Percentiles rank a stretch among this genome's conserved stretches.
Evolutionary conservation across 1,140 invertebrate species (phyloP).

Genomic region (Cotesia vestalis): DNA sequence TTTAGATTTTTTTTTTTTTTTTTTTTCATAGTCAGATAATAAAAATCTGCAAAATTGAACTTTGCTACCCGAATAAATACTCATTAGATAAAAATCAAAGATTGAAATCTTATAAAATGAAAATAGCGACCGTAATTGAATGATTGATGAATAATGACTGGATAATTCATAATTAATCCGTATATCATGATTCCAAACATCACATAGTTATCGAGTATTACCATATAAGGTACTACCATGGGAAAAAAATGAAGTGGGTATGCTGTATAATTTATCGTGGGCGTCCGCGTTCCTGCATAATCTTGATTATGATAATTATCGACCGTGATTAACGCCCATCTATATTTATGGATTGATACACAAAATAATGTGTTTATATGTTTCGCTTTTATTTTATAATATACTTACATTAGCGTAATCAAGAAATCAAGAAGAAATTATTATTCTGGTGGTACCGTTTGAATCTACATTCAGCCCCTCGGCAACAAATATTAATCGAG

Average conservation of each 20-base stretch:
- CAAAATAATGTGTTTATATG: no score
- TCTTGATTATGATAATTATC: conserved; percentile 34
- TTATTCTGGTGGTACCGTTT: background rate
- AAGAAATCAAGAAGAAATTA: background rate
- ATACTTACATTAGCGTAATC: background rate
- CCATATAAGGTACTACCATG: conserved; percentile 12
- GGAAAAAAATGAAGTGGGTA: conserved; percentile 26
- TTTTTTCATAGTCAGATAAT: no score
- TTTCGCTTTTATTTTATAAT: no score
- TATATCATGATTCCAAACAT: background rate
- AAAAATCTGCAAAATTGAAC: no score
- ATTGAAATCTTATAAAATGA: background rate
- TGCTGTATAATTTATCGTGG: conserved; percentile 17
- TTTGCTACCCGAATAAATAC: no score
- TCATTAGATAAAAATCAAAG: no score
- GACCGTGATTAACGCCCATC: conserved; percentile 25
- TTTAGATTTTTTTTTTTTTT: no score
- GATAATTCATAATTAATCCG: background rate
- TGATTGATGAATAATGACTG: background rate
- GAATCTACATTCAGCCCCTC: background rate
- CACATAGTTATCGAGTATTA: background rate
- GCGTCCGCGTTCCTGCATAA: conserved; percentile 34
- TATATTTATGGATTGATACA: background rate
- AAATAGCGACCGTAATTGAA: background rate
- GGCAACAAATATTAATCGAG: conserved; percentile 18